Base-by-base conservation (phyloP, 2,888 invertebrate species). In the Sinhomidia bicolor region DNA sequence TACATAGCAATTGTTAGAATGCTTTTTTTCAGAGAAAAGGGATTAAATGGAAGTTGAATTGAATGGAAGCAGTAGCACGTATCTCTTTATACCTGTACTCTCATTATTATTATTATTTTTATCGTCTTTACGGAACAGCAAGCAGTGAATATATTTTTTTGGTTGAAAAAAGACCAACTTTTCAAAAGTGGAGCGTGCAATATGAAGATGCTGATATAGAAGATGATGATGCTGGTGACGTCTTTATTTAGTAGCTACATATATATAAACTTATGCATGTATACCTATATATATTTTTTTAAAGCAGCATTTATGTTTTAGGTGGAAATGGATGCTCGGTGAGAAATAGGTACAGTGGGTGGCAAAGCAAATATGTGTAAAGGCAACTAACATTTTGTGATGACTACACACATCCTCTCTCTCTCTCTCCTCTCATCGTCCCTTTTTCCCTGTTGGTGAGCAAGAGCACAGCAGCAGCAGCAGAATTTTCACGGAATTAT, bases 361-460 rank as follows among this genome's bases (percentile, higher is more conserved):
- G 17, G 54, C 54, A 57, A 57, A 57, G 20, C 47, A 47, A 57
- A 57, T 57, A 57, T 57, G 7, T 36, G 54, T 57, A 57, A 57
- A 57, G 20, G 54, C 54, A 57, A 14, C 20, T 7, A 20, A 17
- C 54, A 57, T 57, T 57, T 57, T 57, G 17, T 57, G 54, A 57
- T 57, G 54, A 57, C 20, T 57, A 3, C 12, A 47, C 47, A 47
- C 47, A 47, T 47, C 36, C 7, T 36, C 36, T 7, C 36, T 5
- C 7, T 7, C 36, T 5, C 36, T 7, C 7, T 7, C 36, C 7
- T 36, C 36, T 36, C 36, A 36, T 36, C 3, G 3, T 5, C 7
- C 7, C 7, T 5, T 36, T 3, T 36, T 5, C 7, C 4, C 36
- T 36, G 4, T 5, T 7, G 36, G 36, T 5, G 36, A 36, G 36